Evolutionary conservation across 2,888 invertebrate genomes (phyloP).

Genomic region (Mantis religiosa): DNA sequence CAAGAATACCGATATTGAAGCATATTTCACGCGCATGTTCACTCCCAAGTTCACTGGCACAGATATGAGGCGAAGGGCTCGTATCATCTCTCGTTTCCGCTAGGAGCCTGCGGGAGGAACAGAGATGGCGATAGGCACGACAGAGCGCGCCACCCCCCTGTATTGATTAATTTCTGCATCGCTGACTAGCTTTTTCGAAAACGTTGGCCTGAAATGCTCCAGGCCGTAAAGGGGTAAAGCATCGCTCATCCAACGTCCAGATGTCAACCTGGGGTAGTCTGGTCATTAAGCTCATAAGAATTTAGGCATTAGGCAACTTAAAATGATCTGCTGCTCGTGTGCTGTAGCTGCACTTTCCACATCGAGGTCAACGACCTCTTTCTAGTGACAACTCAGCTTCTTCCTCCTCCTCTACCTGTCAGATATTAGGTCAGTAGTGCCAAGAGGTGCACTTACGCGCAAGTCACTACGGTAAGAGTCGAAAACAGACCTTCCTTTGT

Average conservation of each 20-base stretch:
- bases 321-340: no score
- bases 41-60: background rate
- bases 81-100: background rate
- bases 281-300: background rate
- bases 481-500: no score
- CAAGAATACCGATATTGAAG: background rate
- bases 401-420: no score
- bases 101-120: background rate
- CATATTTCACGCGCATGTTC: background rate
- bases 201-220: background rate
- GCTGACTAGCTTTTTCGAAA: background rate
- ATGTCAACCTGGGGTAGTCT: background rate
- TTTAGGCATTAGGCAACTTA: no score
- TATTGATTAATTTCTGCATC: slow-evolving; percentile 12
- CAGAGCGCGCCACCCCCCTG: background rate
- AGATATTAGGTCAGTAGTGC: no score
- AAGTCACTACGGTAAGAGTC: no score
- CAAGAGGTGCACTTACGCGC: no score
- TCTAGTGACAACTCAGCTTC: no score
- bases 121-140: background rate
- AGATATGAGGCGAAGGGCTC: background rate
- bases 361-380: no score
- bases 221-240: background rate
- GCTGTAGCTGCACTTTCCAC: no score
- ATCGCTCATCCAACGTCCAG: background rate